Percentiles rank a stretch among this genome's conserved stretches.
phyloP scores from a whole-genome alignment of 2,797 vertebrate genomes.

The Enteromius anoplus region DNA sequence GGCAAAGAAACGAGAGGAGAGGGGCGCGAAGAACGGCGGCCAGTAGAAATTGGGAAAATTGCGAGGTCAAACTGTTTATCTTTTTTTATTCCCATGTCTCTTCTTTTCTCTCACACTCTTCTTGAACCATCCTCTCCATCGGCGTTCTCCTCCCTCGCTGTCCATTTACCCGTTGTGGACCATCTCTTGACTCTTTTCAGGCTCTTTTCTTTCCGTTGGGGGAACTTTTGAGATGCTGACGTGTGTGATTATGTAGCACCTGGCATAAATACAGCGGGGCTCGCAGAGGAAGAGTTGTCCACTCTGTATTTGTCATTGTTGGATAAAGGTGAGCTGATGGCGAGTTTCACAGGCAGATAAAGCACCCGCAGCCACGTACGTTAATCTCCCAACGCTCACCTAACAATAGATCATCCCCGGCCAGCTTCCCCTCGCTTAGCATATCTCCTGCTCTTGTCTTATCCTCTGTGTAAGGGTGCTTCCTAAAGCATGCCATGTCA shows the following conservation, averaged over 20 bases:
- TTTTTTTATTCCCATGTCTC: constrained; percentile 73
- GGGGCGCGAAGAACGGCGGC: constrained; percentile 70
- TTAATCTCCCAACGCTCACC: constrained; percentile 55
- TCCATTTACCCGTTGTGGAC: constrained; percentile 73
- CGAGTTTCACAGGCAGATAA: constrained; percentile 51
- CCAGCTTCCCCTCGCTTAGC: constrained; percentile 46
- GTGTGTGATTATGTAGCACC: constrained; percentile 34
- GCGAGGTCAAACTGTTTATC: constrained; percentile 85
- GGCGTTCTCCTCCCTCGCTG: constrained; percentile 64
- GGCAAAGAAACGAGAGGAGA: constrained; percentile 71
- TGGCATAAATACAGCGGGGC: constrained; percentile 11
- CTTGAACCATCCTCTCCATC: constrained; percentile 70
- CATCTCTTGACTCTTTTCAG: constrained; percentile 61
- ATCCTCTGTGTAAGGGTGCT: constrained; percentile 56
- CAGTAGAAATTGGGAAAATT: constrained; percentile 80
- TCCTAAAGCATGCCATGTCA: constrained; percentile 58
- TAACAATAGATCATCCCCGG: constrained; percentile 56
- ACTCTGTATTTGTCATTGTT: constrained; percentile 46
- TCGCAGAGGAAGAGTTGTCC: constrained; percentile 33
- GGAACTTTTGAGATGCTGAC: constrained; percentile 37
- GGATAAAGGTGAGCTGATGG: constrained; percentile 49
- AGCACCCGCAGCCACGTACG: constrained; percentile 37
- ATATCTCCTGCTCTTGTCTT: constrained; percentile 54
- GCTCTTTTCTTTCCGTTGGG: constrained; percentile 26
- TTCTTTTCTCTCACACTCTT: constrained; percentile 70